Conservation (phyloP, 2,113 vertebrate genomes). For the Manacus vitellinus region DNA sequence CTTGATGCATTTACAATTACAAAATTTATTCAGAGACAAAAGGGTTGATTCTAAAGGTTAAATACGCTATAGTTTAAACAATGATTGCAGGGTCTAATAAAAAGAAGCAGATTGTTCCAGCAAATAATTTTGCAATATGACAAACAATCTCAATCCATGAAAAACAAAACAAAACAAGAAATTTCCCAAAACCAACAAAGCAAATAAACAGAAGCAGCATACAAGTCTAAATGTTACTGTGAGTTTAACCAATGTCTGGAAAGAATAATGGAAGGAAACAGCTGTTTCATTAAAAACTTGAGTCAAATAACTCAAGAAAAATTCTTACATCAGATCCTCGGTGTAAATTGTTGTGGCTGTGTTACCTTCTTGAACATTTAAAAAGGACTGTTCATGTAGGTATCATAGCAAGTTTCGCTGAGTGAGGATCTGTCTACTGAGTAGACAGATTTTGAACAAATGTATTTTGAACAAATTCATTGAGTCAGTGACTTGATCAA, state of each 20-base stretch:
- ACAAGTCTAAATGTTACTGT: neutral
- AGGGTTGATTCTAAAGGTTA: neutral
- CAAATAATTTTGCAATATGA: neutral
- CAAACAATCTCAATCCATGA: neutral
- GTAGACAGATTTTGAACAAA: neutral
- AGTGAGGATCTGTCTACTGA: neutral
- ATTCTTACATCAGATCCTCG: neutral
- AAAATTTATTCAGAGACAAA: neutral
- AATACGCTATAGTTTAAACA: neutral
- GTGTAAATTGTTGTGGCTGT: neutral
- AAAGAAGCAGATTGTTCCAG: neutral
- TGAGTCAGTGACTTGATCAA: neutral
- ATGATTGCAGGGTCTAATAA: neutral
- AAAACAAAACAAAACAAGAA: neutral
- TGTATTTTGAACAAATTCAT: neutral
- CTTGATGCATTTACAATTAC: neutral
- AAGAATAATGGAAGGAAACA: neutral
- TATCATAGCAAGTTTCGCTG: neutral
- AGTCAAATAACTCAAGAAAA: neutral
- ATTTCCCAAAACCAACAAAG: neutral
- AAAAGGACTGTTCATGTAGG: neutral
- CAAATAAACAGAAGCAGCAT: neutral
- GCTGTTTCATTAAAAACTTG: neutral
- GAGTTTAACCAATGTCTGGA: neutral
- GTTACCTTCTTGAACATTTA: neutral